Evolutionary conservation across 2,797 vertebrate species (phyloP).

Genomic region (Octomys mimax): DNA sequence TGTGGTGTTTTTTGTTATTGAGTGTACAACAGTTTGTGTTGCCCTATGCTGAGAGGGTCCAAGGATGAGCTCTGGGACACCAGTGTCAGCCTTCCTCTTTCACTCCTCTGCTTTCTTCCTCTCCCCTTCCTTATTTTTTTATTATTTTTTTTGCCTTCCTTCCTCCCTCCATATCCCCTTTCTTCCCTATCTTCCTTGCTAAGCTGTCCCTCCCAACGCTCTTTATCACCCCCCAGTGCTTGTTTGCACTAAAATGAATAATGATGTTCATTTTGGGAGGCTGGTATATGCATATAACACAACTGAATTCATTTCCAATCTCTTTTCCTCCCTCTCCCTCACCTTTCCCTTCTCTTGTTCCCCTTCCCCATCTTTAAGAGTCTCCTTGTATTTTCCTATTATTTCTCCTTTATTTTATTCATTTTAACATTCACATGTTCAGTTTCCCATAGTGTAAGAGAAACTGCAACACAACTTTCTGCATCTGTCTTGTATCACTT

Average conservation of each 20-base stretch:
- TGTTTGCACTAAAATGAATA: neutral
- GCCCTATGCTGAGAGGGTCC: neutral
- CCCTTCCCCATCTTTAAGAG: neutral
- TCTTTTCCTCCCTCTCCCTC: neutral
- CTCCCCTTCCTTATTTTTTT: rapidly evolving
- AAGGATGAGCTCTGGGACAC: neutral
- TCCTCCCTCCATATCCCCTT: rapidly evolving
- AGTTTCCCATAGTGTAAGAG: neutral
- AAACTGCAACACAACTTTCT: neutral
- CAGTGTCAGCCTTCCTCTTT: rapidly evolving
- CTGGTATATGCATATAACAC: neutral
- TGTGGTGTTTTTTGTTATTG: neutral
- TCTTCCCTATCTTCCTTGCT: rapidly evolving
- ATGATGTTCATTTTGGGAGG: neutral
- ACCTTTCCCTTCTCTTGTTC: neutral
- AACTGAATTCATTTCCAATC: neutral
- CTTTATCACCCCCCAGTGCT: neutral
- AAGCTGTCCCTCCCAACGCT: neutral
- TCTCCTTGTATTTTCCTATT: neutral
- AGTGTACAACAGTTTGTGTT: neutral
- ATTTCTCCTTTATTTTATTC: neutral
- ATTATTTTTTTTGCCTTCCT: too few species aligned
- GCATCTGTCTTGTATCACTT: neutral
- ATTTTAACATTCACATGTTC: neutral
- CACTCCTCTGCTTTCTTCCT: rapidly evolving